A percentile compares a stretch with the other conserved stretches of the same genome.
Evolutionary conservation across 2,888 invertebrate genomes (phyloP).

Genomic region (Drosophila ezoana): DNA sequence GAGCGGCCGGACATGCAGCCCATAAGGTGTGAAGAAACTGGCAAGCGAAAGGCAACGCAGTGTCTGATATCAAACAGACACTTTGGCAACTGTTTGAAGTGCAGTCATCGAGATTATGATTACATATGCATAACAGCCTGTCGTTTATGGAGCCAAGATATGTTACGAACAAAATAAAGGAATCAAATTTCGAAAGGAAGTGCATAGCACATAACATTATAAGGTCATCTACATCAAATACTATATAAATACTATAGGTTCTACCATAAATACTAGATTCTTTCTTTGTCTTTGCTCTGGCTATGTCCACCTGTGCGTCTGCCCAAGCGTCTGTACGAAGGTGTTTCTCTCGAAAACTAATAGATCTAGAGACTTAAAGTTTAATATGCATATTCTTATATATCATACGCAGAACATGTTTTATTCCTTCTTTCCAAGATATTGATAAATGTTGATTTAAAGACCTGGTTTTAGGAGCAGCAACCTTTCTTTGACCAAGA

Average conservation of each 20-base stretch:
- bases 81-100: conserved; percentile 82
- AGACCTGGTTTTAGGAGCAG: too few species aligned
- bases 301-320: too few species aligned
- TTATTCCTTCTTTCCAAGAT: too few species aligned
- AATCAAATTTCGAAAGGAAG: conserved; percentile 40
- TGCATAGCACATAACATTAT: conserved; percentile 5
- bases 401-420: too few species aligned
- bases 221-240: neutral
- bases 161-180: conserved; percentile 9
- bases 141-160: conserved; percentile 20
- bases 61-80: conserved; percentile 82
- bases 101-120: conserved; percentile 70
- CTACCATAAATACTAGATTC: too few species aligned
- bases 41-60: conserved; percentile 50
- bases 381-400: too few species aligned
- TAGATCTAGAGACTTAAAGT: too few species aligned
- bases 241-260: neutral
- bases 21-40: conserved; percentile 67
- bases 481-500: too few species aligned
- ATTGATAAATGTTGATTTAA: too few species aligned
- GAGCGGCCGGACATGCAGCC: conserved; percentile 1
- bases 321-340: too few species aligned
- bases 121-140: conserved; percentile 29
- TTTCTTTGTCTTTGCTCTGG: too few species aligned
- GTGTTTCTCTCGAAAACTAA: too few species aligned